Base-by-base conservation (phyloP, 2,797 vertebrate genomes). In the Acestrorhynchus altus region DNA sequence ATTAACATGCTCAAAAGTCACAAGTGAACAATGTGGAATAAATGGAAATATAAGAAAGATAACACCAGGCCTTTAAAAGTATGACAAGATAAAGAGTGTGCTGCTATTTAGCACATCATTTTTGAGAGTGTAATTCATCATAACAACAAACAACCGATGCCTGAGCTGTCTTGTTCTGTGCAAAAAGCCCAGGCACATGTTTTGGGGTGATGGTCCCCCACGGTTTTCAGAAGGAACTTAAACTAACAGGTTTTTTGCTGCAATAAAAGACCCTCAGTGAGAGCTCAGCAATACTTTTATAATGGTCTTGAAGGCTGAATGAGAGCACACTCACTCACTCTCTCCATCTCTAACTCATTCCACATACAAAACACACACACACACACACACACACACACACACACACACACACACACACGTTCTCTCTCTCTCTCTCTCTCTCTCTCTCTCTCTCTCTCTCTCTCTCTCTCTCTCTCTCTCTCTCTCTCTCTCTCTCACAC, bases 281-380 rank as follows among this genome's bases (percentile, higher is more conserved):
- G 49, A 72, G 51, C 73, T 78, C 76, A n/a, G 76, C 63, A 66
- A 66, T 31, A 70, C 51, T 68, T 73, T 81, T 13, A 49, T 61
- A 79, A 70, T 70, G 28, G 72, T 71, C 83, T 68, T 72, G 51
- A 76, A 77, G 52, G 60, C 60, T 82, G 77, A 72, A 79, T 76
- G 70, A 44, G 54, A 42, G 52, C 64, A 61, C 68, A 57, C 68
- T 72, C 49, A n/a, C 73, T 76, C 74, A 46, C 76, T 77, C 64
- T 67, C 44, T 61, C 35, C 63, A 20, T 59, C 42, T 67, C 26
- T 65, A 64, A 51, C 66, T 60, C 76, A 13, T 22, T 72, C 52
- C 77, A 76, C 67, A 66, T 57, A 71, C 57, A 68, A 65, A 40
- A 12, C n/a, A 77, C 59, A 65, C 39, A 67, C 31, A 28, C 72